A percentile compares a stretch with the other conserved stretches of the same genome.
Evolutionary conservation across 2,113 vertebrate species (phyloP).

Genomic region (Alexandromys fortis): DNA sequence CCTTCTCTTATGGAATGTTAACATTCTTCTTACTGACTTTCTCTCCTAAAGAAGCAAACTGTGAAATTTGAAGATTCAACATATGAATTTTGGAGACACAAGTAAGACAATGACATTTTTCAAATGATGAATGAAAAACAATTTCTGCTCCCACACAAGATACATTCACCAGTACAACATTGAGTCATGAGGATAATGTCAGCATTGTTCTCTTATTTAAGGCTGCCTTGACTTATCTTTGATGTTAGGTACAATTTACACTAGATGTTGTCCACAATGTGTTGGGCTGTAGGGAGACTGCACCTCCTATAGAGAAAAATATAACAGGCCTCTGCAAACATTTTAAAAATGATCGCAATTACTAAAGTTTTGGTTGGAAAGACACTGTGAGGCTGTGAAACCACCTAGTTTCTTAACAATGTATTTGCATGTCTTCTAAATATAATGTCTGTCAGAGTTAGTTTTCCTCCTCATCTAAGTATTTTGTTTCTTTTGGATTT

Average conservation of each 20-base stretch:
- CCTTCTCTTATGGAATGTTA: neutral
- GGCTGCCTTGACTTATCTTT: neutral
- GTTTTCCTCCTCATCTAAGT: neutral
- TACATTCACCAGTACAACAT: neutral
- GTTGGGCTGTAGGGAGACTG: neutral
- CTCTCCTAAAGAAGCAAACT: neutral
- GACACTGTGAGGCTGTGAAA: neutral
- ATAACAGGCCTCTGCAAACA: neutral
- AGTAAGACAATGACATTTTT: neutral
- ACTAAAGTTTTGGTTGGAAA: neutral
- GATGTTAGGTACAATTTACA: neutral
- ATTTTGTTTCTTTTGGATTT: neutral
- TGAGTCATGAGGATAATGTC: neutral
- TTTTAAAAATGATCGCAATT: neutral
- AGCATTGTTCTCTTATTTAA: neutral
- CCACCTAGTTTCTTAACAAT: neutral
- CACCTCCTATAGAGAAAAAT: neutral
- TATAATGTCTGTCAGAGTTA: neutral
- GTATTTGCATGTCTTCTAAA: neutral
- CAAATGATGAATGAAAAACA: neutral
- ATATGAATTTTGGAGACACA: neutral
- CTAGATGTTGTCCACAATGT: neutral
- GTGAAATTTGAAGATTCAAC: neutral
- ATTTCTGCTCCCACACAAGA: neutral
- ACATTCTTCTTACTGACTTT: neutral